These are phyloP conservation scores for Azorinus chamasolen DNA, from an alignment of 2,888 invertebrate genomes.

Conservation along the genomic window DNA sequence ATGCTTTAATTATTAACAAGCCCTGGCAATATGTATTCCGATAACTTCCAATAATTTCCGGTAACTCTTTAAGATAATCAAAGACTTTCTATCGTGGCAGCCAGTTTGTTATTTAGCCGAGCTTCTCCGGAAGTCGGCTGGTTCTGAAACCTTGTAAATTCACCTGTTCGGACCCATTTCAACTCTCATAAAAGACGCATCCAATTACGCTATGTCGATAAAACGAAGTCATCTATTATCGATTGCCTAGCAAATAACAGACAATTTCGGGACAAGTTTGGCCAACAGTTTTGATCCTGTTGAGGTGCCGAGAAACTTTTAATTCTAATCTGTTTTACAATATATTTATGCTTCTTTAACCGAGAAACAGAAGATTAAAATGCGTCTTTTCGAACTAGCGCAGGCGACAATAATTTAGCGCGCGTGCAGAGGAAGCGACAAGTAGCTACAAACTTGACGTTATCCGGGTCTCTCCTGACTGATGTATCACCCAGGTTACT, in stretches of 20 bases:
- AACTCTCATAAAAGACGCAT: not conserved
- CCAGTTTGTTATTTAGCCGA: constrained; percentile 44
- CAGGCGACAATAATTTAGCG: not conserved
- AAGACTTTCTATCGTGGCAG: constrained; percentile 52
- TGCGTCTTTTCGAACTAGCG: no score
- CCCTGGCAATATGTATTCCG: constrained; percentile 17
- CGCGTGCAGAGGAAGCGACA: not conserved
- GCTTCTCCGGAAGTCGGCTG: constrained; percentile 32
- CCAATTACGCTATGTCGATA: constrained; percentile 1
- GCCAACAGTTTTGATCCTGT: no score
- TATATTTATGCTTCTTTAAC: no score
- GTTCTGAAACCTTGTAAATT: constrained; percentile 19
- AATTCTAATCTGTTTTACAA: no score
- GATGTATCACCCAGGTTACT: constrained; percentile 33
- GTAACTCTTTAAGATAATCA: constrained; percentile 58
- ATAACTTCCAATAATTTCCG: constrained; percentile 57
- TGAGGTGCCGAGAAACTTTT: no score
- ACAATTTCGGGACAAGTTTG: no score
- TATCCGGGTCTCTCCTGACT: constrained; percentile 13
- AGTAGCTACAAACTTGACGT: constrained; percentile 16
- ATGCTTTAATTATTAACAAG: constrained; percentile 45
- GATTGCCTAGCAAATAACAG: not conserved
- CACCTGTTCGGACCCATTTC: constrained; percentile 43
- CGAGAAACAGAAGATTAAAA: no score
- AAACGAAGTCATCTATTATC: constrained; percentile 10